These are phyloP conservation scores for Andricus curvator DNA, from an alignment of 2,888 invertebrate species.

Conservation along the genomic window DNA sequence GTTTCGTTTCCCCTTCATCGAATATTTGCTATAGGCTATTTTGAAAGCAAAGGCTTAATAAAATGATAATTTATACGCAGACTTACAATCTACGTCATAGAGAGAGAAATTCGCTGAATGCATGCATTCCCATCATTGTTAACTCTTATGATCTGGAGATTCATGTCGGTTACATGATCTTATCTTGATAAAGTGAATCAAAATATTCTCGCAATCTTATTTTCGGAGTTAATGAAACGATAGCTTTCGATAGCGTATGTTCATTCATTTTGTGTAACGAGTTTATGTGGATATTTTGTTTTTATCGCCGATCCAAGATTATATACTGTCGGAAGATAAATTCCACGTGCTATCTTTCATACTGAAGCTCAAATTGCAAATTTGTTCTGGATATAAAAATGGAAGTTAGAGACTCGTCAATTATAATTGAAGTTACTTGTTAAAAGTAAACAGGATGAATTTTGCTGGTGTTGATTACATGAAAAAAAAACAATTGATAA, in stretches of 20 bases:
- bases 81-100: not conserved
- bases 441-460: not conserved
- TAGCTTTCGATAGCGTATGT: not conserved
- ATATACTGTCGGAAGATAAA: not conserved
- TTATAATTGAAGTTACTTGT: too few species aligned
- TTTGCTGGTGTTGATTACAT: not conserved
- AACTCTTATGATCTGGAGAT: not conserved
- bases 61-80: not conserved
- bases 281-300: not conserved
- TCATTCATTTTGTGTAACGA: not conserved
- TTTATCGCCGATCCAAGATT: not conserved
- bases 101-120: not conserved
- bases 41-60: not conserved
- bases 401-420: too few species aligned
- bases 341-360: not conserved
- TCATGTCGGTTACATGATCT: not conserved
- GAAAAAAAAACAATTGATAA: not conserved
- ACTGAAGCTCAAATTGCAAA: not conserved
- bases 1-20: not conserved
- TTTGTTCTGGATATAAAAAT: not conserved
- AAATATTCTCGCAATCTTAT: not conserved
- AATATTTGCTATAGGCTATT: not conserved
- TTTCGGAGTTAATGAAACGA: not conserved
- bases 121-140: not conserved
- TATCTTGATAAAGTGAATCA: not conserved